Percentiles rank a stretch among this genome's conserved stretches.
These are phyloP conservation scores for Litoditis marina DNA, from an alignment of 2,888 invertebrate genomes.

Conservation along the genomic window DNA sequence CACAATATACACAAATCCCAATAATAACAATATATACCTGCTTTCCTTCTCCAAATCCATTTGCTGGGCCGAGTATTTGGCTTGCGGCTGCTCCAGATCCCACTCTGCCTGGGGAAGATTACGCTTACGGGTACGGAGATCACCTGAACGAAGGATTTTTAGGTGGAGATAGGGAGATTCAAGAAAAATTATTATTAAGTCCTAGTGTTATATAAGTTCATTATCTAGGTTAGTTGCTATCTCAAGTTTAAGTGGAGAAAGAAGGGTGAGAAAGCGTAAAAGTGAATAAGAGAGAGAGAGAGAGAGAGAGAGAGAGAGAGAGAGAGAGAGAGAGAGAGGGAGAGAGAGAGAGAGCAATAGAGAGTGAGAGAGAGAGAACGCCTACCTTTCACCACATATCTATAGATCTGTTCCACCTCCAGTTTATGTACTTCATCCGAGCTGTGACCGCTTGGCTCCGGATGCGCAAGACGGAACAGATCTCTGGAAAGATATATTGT, in stretches of 20 bases:
- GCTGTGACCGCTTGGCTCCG: conserved; percentile 12
- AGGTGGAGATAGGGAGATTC: too few species aligned
- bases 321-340: too few species aligned
- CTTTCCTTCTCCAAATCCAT: conserved; percentile 31
- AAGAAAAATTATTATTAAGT: neutral
- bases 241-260: too few species aligned
- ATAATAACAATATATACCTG: conserved; percentile 11
- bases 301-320: too few species aligned
- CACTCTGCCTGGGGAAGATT: conserved; percentile 10
- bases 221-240: too few species aligned
- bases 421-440: conserved; percentile 21
- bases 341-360: too few species aligned
- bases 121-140: conserved; percentile 11
- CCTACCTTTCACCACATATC: conserved; percentile 43
- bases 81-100: conserved; percentile 13
- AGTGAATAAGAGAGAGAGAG: too few species aligned
- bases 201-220: too few species aligned
- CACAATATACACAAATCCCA: too few species aligned
- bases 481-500: conserved; percentile 68
- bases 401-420: conserved; percentile 50
- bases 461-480: conserved; percentile 66
- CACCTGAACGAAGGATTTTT: conserved; percentile 7
- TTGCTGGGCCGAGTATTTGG: conserved; percentile 23
- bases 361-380: conserved; percentile 1
- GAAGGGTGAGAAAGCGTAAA: too few species aligned